Evolutionary conservation across 2,797 vertebrate genomes (phyloP), one percentile per base, ranked within the genome.

Genomic region (Hybognathus amarus): DNA sequence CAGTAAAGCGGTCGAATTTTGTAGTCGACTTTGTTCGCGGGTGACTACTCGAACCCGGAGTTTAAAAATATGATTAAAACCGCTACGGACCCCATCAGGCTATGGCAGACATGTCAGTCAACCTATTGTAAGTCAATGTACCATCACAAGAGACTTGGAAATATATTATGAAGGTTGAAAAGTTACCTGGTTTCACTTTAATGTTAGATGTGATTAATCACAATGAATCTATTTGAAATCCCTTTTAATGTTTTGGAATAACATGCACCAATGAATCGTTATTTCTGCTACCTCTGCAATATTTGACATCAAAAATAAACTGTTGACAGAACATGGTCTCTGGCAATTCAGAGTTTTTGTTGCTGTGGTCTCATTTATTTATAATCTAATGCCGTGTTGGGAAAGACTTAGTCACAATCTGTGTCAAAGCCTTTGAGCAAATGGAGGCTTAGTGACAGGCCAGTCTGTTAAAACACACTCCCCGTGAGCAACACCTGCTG

Each of bases 381-480:
- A 52, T 36, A 79, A 38, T 50, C 7, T 50, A 79, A 36, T 79
- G 27, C 42, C 11, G 24, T 66, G 42, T 42, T 54, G 11, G 71
- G 12, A 42, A 47, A 82, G 70, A 40, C 47, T 67, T 67, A 54
- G 7, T 82, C 61, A 54, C 56, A 82, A 12, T 78, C 66, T 36
- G 59, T 75, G 80, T 66, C 42, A 54, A 66, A 75, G n/a, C 30
- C 30, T 74, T 59, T 52, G 61, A 82, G 80, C n/a, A 63, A 64
- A 24, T 64, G 56, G 30, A 74, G 42, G 69, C 42, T 74, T 56
- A 24, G 56, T 82, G 71, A 76, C 80, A 67, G 61, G 71, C 33
- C 70, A 75, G 61, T 56, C 71, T 76, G 71, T 76, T 82, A 76
- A 75, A 82, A 76, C 80, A 76, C 27, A 30, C 20, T 64, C 9